phyloP scores from a whole-genome alignment of 2,797 vertebrate species.

The Scarus forsteni region DNA sequence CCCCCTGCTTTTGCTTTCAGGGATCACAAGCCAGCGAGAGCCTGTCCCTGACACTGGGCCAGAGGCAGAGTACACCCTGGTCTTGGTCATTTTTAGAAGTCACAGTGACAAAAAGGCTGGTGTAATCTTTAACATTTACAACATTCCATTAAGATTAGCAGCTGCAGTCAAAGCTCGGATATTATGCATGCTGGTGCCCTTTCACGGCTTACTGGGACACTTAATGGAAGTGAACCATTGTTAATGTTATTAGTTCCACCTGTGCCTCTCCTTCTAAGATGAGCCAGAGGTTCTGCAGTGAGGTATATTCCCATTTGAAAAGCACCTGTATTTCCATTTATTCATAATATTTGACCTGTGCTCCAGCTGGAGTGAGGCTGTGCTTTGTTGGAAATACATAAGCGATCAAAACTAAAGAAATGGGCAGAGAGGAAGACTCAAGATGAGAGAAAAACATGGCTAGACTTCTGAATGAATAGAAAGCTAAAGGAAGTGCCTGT shows the following conservation, averaged over 20 bases:
- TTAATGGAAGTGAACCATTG: conserved; percentile 11
- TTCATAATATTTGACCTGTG: background rate
- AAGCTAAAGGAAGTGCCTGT: too few species aligned
- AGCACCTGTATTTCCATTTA: background rate
- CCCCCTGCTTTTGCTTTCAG: too few species aligned
- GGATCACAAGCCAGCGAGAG: too few species aligned
- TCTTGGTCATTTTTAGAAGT: background rate
- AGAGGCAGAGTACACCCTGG: too few species aligned
- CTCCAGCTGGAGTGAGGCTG: background rate
- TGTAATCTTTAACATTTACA: background rate
- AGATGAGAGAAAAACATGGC: too few species aligned
- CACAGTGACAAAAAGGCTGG: background rate
- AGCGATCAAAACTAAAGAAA: background rate
- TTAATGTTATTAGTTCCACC: conserved; percentile 13
- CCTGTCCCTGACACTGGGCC: too few species aligned
- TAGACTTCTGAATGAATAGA: too few species aligned
- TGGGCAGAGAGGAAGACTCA: too few species aligned
- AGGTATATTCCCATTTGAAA: background rate
- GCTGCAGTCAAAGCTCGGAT: background rate
- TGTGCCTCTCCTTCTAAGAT: conserved; percentile 8
- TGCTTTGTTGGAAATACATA: background rate
- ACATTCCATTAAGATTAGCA: conserved; percentile 2
- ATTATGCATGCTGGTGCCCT: background rate
- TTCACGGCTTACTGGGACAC: background rate
- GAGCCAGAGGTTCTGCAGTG: conserved; percentile 1